Evolutionary conservation across 1,140 invertebrate species (phyloP), one percentile per base, ranked within the genome.

Genomic region (Bombus terrestris): DNA sequence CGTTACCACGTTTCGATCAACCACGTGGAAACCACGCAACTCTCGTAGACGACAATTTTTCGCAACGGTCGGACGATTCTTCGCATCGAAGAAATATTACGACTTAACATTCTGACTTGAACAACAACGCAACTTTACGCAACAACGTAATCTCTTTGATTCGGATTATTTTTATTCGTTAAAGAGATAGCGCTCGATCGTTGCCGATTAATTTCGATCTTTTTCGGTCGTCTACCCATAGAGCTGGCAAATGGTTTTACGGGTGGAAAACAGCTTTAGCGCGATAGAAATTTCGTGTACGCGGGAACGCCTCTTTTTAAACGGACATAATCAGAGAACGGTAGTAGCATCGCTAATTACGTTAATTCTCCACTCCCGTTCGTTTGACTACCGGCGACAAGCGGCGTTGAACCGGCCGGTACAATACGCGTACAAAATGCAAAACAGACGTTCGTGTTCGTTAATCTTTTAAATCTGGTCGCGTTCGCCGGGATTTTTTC

Each of bases 401-500:
- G 25, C 69, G 53, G 37, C 68, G 37, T 25, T 41, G 53, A 37
- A 39, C 43, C n/a, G 68, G 2, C 41, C 32, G n/a, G 4, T 35
- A 43, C 15, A 25, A 28, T 5, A 12, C 59, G 76, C 76, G 1
- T n/a, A 22, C 53, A 59, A 82, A 82, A 82, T 75, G 71, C 71
- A 82, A 82, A 74, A 82, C 81, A 74, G 53, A 62, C 81, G 81
- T 39, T 81, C 69, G 68, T 25, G 32, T 82, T 75, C 81, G 81
- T 82, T 82, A 47, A 82, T 82, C 71, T 82, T 82, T 82, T 82
- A 82, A 74, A 82, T 75, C 71, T 66, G 41, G n/a, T 66, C 39
- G n/a, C 71, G 72, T 13, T 53, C n/a, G 71, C 41, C 41, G 25
- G 6, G 10, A 47, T 68, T 43, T 73, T 73, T 43, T 12, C 28